Conservation (phyloP, 2,113 vertebrate genomes). For the Guaruba guarouba region DNA sequence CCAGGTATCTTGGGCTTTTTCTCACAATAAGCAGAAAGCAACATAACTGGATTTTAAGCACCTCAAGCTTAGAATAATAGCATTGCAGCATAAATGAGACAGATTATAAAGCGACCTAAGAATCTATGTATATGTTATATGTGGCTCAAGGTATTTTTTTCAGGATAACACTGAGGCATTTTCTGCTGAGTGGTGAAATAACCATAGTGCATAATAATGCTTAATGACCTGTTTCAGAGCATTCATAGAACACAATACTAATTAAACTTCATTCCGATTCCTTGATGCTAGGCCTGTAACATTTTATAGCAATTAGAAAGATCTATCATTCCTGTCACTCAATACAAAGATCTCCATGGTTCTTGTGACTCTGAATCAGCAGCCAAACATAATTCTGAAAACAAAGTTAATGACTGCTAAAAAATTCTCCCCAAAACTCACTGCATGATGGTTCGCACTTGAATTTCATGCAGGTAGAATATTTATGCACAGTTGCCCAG, state of each 20-base stretch:
- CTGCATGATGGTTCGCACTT: not conserved
- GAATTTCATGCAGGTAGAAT: not conserved
- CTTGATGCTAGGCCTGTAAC: not conserved
- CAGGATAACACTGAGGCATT: not conserved
- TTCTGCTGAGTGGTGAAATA: not conserved
- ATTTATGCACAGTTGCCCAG: rapidly evolving
- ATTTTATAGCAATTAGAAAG: not conserved
- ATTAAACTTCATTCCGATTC: not conserved
- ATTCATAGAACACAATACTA: not conserved
- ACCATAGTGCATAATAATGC: not conserved
- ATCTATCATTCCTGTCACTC: not conserved
- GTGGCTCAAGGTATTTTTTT: not conserved
- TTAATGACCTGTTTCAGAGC: not conserved
- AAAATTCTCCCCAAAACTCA: not conserved
- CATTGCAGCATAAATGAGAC: not conserved
- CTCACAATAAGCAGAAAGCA: not conserved
- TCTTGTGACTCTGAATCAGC: not conserved
- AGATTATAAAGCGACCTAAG: not conserved
- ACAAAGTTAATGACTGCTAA: not conserved
- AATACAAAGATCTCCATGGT: not conserved
- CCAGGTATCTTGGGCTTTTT: not conserved
- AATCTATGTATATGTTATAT: not conserved
- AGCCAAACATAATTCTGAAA: not conserved
- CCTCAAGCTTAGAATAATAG: not conserved
- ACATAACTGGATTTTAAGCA: not conserved